Conservation (phyloP, 2,113 vertebrate genomes). For the Gobius niger region DNA sequence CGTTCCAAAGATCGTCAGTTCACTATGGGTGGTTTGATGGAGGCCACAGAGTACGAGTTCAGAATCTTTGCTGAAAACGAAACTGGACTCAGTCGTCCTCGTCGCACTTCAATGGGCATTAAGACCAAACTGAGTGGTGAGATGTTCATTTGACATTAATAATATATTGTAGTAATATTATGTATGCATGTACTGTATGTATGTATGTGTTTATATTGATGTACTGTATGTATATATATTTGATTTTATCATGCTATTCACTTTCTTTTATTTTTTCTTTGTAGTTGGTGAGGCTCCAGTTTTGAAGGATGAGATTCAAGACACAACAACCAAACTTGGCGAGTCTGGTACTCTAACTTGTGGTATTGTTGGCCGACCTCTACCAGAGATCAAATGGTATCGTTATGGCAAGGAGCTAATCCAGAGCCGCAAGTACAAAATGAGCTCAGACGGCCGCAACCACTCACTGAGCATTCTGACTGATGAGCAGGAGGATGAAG, state of each 20-base stretch:
- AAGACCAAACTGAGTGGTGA: conserved; percentile 98
- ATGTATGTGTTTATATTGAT: too few relatives aligned
- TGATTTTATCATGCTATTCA: neutral
- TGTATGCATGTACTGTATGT: too few relatives aligned
- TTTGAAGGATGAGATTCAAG: conserved; percentile 87
- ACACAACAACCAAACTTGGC: conserved; percentile 90
- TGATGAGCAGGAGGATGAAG: conserved; percentile 98
- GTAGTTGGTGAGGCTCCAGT: conserved; percentile 92
- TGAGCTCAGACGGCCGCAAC: conserved; percentile 95
- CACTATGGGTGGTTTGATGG: conserved; percentile 92
- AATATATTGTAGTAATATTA: neutral
- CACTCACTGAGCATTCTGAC: conserved; percentile 90
- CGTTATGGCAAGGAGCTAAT: conserved; percentile 93
- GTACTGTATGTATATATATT: too few relatives aligned
- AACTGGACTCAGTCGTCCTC: conserved; percentile 90
- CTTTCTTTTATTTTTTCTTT: conserved; percentile 24
- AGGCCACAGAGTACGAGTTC: conserved; percentile 97
- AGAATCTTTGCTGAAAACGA: conserved; percentile 94
- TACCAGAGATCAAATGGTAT: conserved; percentile 98
- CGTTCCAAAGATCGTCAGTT: conserved; percentile 94
- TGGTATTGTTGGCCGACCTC: conserved; percentile 92
- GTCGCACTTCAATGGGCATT: conserved; percentile 92
- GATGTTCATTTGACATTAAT: conserved; percentile 28
- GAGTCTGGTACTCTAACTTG: conserved; percentile 89
- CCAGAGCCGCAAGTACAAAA: conserved; percentile 98